phyloP scores from a whole-genome alignment of 2,888 invertebrate species.

The Melanchra persicariae region DNA sequence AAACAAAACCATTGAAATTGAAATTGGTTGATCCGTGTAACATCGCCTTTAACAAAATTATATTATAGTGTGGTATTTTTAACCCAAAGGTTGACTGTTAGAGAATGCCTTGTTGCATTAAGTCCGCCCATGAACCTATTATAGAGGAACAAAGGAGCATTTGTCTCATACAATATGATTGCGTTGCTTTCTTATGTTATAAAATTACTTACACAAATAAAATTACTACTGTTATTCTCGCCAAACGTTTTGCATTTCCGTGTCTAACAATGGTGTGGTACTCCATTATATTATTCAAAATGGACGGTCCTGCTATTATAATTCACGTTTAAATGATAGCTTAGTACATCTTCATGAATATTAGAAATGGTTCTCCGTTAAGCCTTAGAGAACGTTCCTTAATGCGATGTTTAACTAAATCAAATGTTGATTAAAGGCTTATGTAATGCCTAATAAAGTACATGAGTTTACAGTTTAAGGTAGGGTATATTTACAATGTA shows the following conservation, averaged over 20 bases:
- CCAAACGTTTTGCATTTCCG: neutral
- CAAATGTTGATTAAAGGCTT: slow-evolving; percentile 34
- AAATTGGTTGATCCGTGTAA: too few species aligned
- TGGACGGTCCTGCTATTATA: slow-evolving; percentile 16
- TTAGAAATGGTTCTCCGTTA: slow-evolving; percentile 28
- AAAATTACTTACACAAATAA: neutral
- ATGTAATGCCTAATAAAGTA: slow-evolving; percentile 36
- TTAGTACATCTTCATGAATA: slow-evolving; percentile 42
- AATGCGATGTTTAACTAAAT: slow-evolving; percentile 21
- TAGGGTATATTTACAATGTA: neutral
- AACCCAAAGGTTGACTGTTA: too few species aligned
- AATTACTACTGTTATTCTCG: neutral
- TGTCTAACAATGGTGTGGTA: slow-evolving; percentile 6
- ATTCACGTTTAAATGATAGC: slow-evolving; percentile 40
- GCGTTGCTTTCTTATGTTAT: too few species aligned
- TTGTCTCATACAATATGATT: neutral
- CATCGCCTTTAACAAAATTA: too few species aligned
- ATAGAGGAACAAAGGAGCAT: neutral
- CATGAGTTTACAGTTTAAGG: slow-evolving; percentile 18
- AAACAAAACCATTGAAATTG: too few species aligned
- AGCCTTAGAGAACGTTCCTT: slow-evolving; percentile 20
- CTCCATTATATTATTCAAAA: slow-evolving; percentile 37
- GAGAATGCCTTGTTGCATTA: too few species aligned
- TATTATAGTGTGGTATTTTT: too few species aligned
- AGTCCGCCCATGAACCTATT: too few species aligned